Evolutionary conservation across 2,888 invertebrate species (phyloP).

Genomic region (Lacanobia oleracea): DNA sequence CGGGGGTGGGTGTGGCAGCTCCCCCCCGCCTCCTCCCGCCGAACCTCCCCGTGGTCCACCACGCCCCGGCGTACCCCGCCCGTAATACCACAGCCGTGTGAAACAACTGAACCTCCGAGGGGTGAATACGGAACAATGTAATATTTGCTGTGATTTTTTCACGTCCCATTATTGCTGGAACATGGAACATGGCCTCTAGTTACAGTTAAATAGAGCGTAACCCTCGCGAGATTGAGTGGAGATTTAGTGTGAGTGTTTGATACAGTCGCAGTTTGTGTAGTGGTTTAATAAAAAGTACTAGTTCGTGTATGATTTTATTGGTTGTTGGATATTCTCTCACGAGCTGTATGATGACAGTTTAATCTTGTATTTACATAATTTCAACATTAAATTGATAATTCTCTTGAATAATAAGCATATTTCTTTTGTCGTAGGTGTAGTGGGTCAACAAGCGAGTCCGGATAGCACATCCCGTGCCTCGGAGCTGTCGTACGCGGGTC

Average conservation of each 20-base stretch:
- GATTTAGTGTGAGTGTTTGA: conserved; percentile 82
- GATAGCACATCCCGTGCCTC: conserved; percentile 97
- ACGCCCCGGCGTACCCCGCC: conserved; percentile 81
- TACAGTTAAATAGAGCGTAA: conserved; percentile 83
- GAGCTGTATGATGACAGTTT: conserved; percentile 1
- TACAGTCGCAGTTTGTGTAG: conserved; percentile 68
- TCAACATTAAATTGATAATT: background rate
- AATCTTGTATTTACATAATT: conserved; percentile 13
- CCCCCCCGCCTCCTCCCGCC: conserved; percentile 48
- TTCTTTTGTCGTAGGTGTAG: conserved; percentile 80
- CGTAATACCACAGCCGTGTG: conserved; percentile 84
- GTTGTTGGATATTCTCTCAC: conserved; percentile 42
- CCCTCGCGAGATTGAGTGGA: conserved; percentile 82
- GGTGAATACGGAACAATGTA: conserved; percentile 83
- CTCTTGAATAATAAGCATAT: conserved; percentile 32
- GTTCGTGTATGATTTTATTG: conserved; percentile 45
- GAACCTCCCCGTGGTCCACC: conserved; percentile 72
- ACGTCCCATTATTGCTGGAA: conserved; percentile 79
- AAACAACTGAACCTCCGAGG: conserved; percentile 80
- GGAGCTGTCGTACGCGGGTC: conserved; percentile 91
- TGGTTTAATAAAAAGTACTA: conserved; percentile 63
- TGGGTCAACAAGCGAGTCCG: conserved; percentile 94
- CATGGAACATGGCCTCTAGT: conserved; percentile 76
- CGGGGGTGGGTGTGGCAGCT: conserved; percentile 79
- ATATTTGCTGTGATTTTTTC: conserved; percentile 85